These are phyloP conservation scores for Aleiodes testaceus DNA, from an alignment of 2,888 invertebrate genomes.

Conservation along the genomic window DNA sequence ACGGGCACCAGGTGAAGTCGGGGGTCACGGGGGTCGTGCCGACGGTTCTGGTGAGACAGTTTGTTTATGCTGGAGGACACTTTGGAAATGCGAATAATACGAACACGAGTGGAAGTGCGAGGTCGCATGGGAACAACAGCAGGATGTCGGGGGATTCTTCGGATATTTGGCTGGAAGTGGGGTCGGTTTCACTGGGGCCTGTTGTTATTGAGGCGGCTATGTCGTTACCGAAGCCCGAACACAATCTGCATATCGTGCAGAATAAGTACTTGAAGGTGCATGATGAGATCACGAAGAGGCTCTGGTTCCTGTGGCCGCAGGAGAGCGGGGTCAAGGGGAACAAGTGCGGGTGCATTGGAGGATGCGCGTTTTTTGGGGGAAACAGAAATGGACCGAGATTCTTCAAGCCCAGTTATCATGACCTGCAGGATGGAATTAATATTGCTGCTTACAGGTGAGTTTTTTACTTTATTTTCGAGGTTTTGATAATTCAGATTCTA, in stretches of 20 bases:
- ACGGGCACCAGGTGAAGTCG: slow-evolving; percentile 91
- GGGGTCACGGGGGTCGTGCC: slow-evolving; percentile 92
- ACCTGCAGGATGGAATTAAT: slow-evolving; percentile 87
- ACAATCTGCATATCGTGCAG: slow-evolving; percentile 84
- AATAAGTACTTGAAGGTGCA: slow-evolving; percentile 87
- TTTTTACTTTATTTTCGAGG: slow-evolving; percentile 5
- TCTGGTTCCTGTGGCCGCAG: slow-evolving; percentile 96
- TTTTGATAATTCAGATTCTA: slow-evolving; percentile 39
- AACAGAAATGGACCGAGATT: slow-evolving; percentile 92
- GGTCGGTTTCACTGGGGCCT: slow-evolving; percentile 91
- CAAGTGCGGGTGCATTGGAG: slow-evolving; percentile 96
- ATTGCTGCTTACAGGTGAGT: slow-evolving; percentile 83
- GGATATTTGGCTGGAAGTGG: slow-evolving; percentile 94
- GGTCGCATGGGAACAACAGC: slow-evolving; percentile 74
- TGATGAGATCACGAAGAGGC: slow-evolving; percentile 87
- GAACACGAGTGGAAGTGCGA: slow-evolving; percentile 79
- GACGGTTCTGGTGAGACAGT: slow-evolving; percentile 80
- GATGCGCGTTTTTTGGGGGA: slow-evolving; percentile 94
- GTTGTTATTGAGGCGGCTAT: slow-evolving; percentile 91
- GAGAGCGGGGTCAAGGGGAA: slow-evolving; percentile 78
- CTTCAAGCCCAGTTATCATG: slow-evolving; percentile 88
- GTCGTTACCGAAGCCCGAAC: slow-evolving; percentile 85
- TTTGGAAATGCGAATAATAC: slow-evolving; percentile 77
- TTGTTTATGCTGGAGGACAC: slow-evolving; percentile 77
- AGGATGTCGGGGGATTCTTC: slow-evolving; percentile 72